Conservation (phyloP, 2,888 invertebrate species). For the Digitonthophagus gazella region DNA sequence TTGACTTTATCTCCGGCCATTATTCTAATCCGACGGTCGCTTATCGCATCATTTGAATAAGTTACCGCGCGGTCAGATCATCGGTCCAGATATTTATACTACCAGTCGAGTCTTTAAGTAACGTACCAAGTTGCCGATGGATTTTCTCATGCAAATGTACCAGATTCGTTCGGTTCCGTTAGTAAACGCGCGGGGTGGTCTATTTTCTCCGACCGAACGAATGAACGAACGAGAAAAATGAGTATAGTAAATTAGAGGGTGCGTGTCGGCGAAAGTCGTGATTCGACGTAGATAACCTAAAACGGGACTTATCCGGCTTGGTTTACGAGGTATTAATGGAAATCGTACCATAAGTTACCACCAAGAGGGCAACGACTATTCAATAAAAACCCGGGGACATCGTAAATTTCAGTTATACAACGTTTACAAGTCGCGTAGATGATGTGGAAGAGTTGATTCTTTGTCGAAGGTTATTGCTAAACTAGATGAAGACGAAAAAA, state of each 20-base stretch:
- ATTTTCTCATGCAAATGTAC: background rate
- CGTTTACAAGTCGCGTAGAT: no score
- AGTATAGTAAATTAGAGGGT: background rate
- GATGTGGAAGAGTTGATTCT: background rate
- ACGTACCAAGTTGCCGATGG: background rate
- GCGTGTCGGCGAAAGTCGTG: background rate
- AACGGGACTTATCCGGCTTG: background rate
- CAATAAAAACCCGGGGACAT: background rate
- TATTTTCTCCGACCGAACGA: background rate
- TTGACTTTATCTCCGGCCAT: constrained; percentile 8
- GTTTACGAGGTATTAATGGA: background rate
- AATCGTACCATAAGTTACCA: background rate
- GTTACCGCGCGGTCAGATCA: constrained; percentile 17
- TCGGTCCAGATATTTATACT: background rate
- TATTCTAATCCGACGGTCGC: constrained; percentile 4
- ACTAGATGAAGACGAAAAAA: background rate
- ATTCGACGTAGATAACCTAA: background rate
- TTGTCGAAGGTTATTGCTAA: background rate
- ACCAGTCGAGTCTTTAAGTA: constrained; percentile 2
- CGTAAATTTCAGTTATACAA: background rate
- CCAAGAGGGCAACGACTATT: background rate
- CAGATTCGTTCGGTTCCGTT: background rate
- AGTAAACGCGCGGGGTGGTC: background rate
- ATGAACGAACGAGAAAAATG: background rate
- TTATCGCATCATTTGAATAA: background rate